Percentiles rank a stretch among this genome's conserved stretches.
Conservation (phyloP, 2,797 vertebrate species). For the Masticophis lateralis region DNA sequence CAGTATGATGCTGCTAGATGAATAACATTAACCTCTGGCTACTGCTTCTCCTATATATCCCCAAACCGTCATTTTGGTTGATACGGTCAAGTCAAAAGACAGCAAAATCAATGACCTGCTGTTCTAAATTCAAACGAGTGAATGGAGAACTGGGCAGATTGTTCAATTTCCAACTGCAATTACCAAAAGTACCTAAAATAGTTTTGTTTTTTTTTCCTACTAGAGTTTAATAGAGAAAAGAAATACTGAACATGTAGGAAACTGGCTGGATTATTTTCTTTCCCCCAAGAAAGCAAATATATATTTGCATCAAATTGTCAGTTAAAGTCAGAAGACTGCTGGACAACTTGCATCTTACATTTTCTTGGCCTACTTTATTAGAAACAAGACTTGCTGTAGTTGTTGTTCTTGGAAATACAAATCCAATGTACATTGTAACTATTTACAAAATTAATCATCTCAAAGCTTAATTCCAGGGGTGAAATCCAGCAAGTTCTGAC, state of each 20-base stretch:
- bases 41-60: conserved; percentile 19
- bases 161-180: neutral
- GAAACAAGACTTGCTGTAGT: neutral
- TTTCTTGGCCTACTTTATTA: neutral
- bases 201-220: neutral
- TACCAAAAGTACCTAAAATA: conserved; percentile 15
- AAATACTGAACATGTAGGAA: conserved; percentile 5
- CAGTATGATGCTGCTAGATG: conserved; percentile 9
- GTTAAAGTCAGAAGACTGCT: neutral
- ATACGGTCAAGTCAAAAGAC: conserved; percentile 18
- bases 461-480: neutral
- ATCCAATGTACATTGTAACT: neutral
- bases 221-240: neutral
- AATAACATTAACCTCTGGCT: conserved; percentile 33
- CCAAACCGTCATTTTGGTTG: neutral
- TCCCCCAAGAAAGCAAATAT: neutral
- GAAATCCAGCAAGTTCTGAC: no score
- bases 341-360: neutral
- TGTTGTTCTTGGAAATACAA: neutral
- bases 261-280: neutral
- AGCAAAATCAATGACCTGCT: neutral
- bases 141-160: neutral
- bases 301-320: neutral
- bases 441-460: neutral
- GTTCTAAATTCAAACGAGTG: conserved; percentile 26